A percentile compares a stretch with the other conserved stretches of the same genome.
These are phyloP conservation scores for Elanoides forficatus DNA, from an alignment of 2,113 vertebrate species.

Conservation along the genomic window DNA sequence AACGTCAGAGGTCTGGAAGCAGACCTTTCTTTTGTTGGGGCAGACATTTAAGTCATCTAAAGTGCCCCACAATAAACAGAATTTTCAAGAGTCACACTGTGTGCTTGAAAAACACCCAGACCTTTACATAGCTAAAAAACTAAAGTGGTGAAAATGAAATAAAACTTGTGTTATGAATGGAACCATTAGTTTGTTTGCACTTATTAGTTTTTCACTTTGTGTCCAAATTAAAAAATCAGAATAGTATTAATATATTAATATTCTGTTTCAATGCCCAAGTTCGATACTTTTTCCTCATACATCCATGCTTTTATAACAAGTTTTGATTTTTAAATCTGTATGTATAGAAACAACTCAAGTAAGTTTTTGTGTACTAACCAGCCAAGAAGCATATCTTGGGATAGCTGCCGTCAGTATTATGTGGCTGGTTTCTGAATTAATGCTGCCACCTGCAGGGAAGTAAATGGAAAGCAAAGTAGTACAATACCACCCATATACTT, in stretches of 20 bases:
- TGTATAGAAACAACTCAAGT: not conserved
- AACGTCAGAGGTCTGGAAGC: not conserved
- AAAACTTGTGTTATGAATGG: not conserved
- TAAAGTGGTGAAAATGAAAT: not conserved
- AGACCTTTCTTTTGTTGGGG: not conserved
- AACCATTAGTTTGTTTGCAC: not conserved
- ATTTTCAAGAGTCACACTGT: not conserved
- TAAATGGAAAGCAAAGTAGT: not conserved
- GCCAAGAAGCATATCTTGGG: slow-evolving; percentile 87
- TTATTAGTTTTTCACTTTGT: not conserved
- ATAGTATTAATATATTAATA: rapidly evolving
- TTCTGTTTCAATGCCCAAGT: not conserved
- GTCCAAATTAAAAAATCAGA: not conserved
- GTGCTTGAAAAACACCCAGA: not conserved
- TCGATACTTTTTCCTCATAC: not conserved
- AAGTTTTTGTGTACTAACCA: slow-evolving; percentile 73
- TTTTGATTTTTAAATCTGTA: not conserved
- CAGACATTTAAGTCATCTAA: not conserved
- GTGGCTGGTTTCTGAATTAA: slow-evolving; percentile 84
- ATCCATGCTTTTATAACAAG: rapidly evolving
- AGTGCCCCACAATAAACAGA: not conserved
- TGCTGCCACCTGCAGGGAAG: slow-evolving; percentile 86
- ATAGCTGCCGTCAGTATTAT: slow-evolving; percentile 84
- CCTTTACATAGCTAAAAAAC: not conserved
- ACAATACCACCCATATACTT: rapidly evolving